Evolutionary conservation across 1,140 invertebrate species (phyloP), one percentile per base, ranked within the genome.

Genomic region (Brachionus angularis): DNA sequence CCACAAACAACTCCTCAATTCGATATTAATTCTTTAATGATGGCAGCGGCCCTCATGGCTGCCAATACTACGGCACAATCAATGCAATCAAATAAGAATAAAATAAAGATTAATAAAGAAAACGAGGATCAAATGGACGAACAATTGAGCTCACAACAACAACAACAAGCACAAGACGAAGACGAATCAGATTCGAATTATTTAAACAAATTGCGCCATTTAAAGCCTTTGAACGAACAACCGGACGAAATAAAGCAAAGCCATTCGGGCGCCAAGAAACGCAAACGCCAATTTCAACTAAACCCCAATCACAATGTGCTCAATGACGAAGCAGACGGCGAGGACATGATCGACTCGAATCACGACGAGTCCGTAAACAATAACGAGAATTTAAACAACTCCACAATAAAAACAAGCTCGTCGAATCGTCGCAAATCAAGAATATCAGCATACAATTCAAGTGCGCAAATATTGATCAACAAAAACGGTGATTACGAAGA

Each of bases 11-110:
- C n/a, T n/a, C n/a, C 62, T 4, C 62, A 67, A 23, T 67, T 67
- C 18, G 62, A 67, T 33, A 67, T 67, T n/a, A 67, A 67, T 46
- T 67, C 62, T n/a, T 42, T 67, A 5, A 67, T 67, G 62, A 67
- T 67, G 62, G 62, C 62, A 18, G 62, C 62, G 1, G 62, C 62
- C 21, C 21, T 58, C 1, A 58, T 58, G 53, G 53, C 53, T 0
- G 53, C 53, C 2, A 31, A 58, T 21, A 3, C 53, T 34, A 1
- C 23, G 33, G 18, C 53, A 58, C 10, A 8, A 58, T 36, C 21
- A 25, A 10, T 58, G 36, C 33, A 34, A 23, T 25, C 53, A 58
- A 7, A 1, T n/a, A n/a, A n/a, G n/a, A n/a, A 16, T 16, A 10
- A 16, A 16, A 42, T 10, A 42, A 16, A 42, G 39, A 42, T 47